Evolutionary conservation across 1,140 invertebrate species (phyloP), one percentile per base, ranked within the genome.

Genomic region (Chironomus striatipennis): DNA sequence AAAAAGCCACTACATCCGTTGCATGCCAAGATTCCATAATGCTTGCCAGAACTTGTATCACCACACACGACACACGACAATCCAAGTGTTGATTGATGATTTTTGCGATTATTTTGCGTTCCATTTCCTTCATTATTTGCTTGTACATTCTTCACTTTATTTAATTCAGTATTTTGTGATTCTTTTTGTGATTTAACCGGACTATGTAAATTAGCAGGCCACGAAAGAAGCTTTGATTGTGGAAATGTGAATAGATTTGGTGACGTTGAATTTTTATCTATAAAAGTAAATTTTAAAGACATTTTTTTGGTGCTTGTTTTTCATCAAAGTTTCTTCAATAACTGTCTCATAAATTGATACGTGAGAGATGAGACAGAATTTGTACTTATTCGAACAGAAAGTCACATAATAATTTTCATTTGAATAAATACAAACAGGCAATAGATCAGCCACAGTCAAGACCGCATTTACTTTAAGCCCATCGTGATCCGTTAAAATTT

Each of bases 1-100:
- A 99, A 99, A 85, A 99, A 99, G 2, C 97, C 98, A 73, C 94
- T 97, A 85, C 98, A 99, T 0, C 98, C 98, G 79, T 99, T 99
- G 83, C 98, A 99, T 0, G 97, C 97, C n/a, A 99, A 86, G 76
- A 99, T 99, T 0, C 97, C 97, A 82, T 98, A 98, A 83, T 99
- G 97, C 81, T 98, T 98, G 0, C 97, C 97, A 6, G 93, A 97
- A 74, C 94, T 97, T 1, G 95, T 97, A 80, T 98, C 97, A 0
- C 96, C 96, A 79, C 97, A 98, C 1, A 98, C 97, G 34, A 98
- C 93, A 81, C 96, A 99, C 18, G 92, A 90, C 15, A 94, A 83
- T 5, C 92, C 92, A 5, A 88, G 85, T 75, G 85, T 86, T 75
- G 17, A 21, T 21, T 21, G 65, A 70, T 82, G 81, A 42, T 77